A percentile compares a stretch with the other conserved stretches of the same genome.
phyloP scores from a whole-genome alignment of 2,113 vertebrate genomes.

The Cephalopterus ornatus region DNA sequence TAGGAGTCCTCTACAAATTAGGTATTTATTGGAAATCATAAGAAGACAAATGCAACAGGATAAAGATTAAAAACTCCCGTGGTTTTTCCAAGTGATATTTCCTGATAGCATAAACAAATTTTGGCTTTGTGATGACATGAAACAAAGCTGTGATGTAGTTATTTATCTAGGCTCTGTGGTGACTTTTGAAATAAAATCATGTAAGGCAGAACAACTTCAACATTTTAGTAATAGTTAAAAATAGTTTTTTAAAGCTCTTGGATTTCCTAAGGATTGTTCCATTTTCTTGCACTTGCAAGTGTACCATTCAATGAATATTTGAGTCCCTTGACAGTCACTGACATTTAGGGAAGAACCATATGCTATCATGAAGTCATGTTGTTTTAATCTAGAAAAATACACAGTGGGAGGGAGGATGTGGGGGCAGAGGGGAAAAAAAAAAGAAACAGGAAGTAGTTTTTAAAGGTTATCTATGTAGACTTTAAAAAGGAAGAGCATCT shows the following conservation, averaged over 20 bases:
- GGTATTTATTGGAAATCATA: background rate
- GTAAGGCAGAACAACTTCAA: background rate
- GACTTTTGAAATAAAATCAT: background rate
- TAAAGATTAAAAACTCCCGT: background rate
- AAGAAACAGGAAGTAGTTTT: background rate
- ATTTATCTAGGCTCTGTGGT: background rate
- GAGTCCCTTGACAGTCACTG: background rate
- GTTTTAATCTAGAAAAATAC: background rate
- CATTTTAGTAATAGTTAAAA: background rate
- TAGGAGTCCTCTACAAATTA: background rate
- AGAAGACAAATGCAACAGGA: background rate
- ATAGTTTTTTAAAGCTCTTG: background rate
- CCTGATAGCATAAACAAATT: background rate
- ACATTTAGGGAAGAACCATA: background rate
- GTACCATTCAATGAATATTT: background rate
- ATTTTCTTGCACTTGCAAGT: background rate
- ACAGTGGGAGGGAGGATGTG: background rate
- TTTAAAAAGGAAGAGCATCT: background rate
- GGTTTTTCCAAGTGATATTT: background rate
- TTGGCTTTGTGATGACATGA: background rate
- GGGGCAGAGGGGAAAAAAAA: background rate
- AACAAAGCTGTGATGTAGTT: background rate
- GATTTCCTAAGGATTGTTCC: background rate
- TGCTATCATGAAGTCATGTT: background rate
- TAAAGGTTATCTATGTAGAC: background rate